A percentile compares a stretch with the other conserved stretches of the same genome.
Conservation (phyloP, 2,888 invertebrate genomes). For the Nowickia ferox region DNA sequence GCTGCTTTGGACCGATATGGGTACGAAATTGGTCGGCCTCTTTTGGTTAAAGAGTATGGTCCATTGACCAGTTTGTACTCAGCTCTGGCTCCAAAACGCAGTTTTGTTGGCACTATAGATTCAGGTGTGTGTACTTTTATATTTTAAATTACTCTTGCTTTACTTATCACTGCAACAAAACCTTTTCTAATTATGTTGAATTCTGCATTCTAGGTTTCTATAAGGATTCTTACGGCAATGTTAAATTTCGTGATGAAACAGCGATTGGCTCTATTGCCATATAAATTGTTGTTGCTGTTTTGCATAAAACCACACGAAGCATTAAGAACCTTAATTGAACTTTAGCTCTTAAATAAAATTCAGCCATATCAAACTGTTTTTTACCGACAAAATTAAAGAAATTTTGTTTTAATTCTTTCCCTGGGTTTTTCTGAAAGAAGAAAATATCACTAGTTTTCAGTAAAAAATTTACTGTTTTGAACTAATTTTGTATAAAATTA, state of each 20-base stretch:
- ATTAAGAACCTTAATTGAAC: constrained; percentile 51
- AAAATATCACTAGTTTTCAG: too few relatives aligned
- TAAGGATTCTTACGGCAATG: constrained; percentile 75
- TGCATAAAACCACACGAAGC: constrained; percentile 12
- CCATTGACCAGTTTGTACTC: constrained; percentile 77
- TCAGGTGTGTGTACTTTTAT: constrained; percentile 76
- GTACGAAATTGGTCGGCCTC: constrained; percentile 77
- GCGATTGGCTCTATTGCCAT: constrained; percentile 76
- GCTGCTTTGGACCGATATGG: constrained; percentile 76
- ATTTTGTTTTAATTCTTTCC: background rate
- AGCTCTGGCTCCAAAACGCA: constrained; percentile 80
- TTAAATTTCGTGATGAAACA: constrained; percentile 74
- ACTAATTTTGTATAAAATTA: too few relatives aligned
- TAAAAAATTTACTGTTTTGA: too few relatives aligned
- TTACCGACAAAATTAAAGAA: constrained; percentile 14
- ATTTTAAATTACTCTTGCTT: too few relatives aligned
- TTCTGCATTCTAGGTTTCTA: constrained; percentile 75
- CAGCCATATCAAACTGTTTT: constrained; percentile 53
- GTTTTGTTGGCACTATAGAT: constrained; percentile 80
- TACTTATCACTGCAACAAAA: too few relatives aligned
- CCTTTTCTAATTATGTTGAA: constrained; percentile 5
- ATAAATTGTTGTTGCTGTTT: constrained; percentile 69
- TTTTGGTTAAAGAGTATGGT: constrained; percentile 77
- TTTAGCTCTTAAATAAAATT: constrained; percentile 1
- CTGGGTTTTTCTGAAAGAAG: too few relatives aligned